Base-by-base conservation (phyloP, 1,140 invertebrate species). In the Neomicropteryx cornuta region DNA sequence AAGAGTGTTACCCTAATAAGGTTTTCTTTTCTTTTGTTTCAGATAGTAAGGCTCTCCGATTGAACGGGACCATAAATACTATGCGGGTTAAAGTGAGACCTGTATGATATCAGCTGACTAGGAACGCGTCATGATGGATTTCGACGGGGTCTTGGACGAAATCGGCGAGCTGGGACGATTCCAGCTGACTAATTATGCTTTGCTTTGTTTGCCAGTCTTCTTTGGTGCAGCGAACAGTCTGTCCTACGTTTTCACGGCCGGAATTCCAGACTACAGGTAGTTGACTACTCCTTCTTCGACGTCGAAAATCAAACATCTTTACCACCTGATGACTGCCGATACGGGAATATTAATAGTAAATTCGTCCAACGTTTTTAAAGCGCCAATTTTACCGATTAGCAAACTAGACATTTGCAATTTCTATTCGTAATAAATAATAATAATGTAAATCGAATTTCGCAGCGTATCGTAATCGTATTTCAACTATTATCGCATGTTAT, bases 161-260 rank as follows among this genome's bases (percentile, higher is more conserved):
- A 60, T 76, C 11, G 75, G 74, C 2, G 73, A 77, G 44, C 62
- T 75, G 38, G 73, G 74, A 8, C 56, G 53, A 13, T 77, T 66
- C 48, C 75, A 77, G 52, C 62, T 67, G 27, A 58, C 51, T 5
- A 72, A 64, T 23, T 75, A 75, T 43, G 37, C 71, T 17, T 52
- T 75, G n/a, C 56, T 75, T 8, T 74, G 72, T 49, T 44, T 75
- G 18, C 71, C 72, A 5, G 71, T 75, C 16, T 50, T 75, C 23
- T 72, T 75, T 47, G 64, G 53, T 13, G 72, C 73, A 6, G 72
- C 70, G 5, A 73, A 73, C 45, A 75, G 71, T 56, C 55, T 76
- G 8, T 71, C 68, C 11, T 76, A 76, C 48, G 72, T 75, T 5
- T 76, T 75, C 48, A 73, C 72, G 4, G 73, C 72, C 16, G 72